phyloP scores from a whole-genome alignment of 2,888 invertebrate genomes.

The Chrysolina haemoptera region DNA sequence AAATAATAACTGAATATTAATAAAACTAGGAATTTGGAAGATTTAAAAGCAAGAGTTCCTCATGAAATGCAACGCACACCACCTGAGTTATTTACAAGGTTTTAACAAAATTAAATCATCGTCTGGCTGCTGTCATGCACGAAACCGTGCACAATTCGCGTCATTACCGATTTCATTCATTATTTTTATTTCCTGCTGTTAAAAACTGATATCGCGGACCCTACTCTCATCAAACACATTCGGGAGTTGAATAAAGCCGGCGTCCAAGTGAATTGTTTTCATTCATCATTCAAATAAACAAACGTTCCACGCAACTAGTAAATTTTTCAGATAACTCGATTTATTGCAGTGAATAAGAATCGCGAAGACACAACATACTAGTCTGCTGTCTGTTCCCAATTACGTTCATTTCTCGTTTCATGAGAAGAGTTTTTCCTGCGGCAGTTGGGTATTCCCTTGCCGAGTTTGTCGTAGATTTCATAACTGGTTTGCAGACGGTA shows the following conservation, averaged over 20 bases:
- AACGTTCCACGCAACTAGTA: not conserved
- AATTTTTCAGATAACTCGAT: not conserved
- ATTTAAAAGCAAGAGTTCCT: too few species aligned
- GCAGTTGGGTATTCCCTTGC: not conserved
- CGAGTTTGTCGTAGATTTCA: not conserved
- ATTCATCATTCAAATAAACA: slow-evolving; percentile 5
- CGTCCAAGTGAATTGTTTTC: not conserved
- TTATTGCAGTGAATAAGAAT: not conserved
- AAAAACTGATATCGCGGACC: not conserved
- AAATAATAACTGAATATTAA: too few species aligned
- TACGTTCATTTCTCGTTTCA: not conserved
- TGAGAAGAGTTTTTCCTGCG: not conserved
- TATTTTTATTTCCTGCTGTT: too few species aligned
- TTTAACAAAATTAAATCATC: too few species aligned
- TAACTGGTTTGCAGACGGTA: not conserved
- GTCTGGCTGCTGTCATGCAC: too few species aligned
- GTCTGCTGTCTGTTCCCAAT: not conserved
- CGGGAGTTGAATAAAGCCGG: slow-evolving; percentile 1
- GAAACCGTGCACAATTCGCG: too few species aligned
- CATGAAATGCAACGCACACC: too few species aligned
- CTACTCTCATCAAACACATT: not conserved
- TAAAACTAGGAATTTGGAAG: too few species aligned
- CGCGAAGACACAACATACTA: not conserved
- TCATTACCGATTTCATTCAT: too few species aligned
- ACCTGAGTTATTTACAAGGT: too few species aligned